Evolutionary conservation across 2,888 invertebrate species (phyloP).

Genomic region (Ditula angustiorana): DNA sequence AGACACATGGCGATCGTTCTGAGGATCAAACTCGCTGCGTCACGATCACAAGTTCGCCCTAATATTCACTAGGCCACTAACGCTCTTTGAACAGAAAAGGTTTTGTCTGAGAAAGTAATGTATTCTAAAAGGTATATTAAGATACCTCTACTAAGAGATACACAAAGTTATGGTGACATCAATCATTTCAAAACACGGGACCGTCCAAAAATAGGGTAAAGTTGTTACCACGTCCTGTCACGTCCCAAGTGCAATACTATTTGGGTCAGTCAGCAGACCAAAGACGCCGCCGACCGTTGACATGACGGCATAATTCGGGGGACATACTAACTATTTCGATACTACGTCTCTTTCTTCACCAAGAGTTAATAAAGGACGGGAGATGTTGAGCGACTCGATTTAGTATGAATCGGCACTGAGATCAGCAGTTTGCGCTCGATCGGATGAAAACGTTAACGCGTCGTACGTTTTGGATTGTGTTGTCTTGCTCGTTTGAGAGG

Average conservation of each 20-base stretch:
- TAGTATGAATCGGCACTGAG: slow-evolving; percentile 2
- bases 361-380: slow-evolving; percentile 19
- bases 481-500: slow-evolving; percentile 20
- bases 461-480: not conserved
- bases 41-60: no score
- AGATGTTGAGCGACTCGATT: not conserved
- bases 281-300: slow-evolving; percentile 69
- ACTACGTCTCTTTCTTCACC: not conserved
- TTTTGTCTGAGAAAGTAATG: no score
- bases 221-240: slow-evolving; percentile 59
- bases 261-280: slow-evolving; percentile 68
- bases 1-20: no score
- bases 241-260: slow-evolving; percentile 56
- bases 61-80: no score
- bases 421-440: slow-evolving; percentile 1
- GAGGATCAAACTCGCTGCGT: no score
- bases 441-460: not conserved
- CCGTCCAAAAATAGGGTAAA: slow-evolving; percentile 52
- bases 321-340: not conserved
- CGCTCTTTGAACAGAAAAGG: no score
- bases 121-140: no score
- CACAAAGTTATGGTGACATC: slow-evolving; percentile 23
- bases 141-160: no score
- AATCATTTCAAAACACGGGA: slow-evolving; percentile 15
- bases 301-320: slow-evolving; percentile 40